Percentiles rank a stretch among this genome's conserved stretches.
These are phyloP conservation scores for Coendou prehensilis DNA, from an alignment of 2,797 vertebrate species.

Conservation along the genomic window DNA sequence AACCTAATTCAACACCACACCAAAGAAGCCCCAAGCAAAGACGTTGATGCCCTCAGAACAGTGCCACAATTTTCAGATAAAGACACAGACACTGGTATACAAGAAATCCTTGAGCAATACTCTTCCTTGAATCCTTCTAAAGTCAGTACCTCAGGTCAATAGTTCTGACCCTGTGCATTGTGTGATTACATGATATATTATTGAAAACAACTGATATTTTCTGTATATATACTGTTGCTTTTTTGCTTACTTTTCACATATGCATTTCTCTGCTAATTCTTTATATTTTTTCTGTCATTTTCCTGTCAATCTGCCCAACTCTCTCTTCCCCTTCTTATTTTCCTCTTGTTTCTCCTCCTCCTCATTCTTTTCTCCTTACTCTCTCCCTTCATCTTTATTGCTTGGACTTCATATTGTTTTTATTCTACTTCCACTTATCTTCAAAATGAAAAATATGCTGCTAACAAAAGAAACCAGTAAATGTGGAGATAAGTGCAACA, in stretches of 20 bases:
- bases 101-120: fast-evolving
- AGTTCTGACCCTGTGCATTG: not conserved
- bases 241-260: not conserved
- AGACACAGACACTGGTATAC: too few relatives aligned
- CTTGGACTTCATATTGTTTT: not conserved
- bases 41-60: fast-evolving
- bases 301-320: not conserved
- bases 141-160: too few relatives aligned
- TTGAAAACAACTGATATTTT: not conserved
- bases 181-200: not conserved
- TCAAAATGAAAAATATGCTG: not conserved
- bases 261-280: not conserved
- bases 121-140: too few relatives aligned
- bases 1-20: fast-evolving
- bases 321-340: too few relatives aligned
- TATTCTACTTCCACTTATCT: not conserved
- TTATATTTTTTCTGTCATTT: not conserved
- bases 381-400: not conserved
- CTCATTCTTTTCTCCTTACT: not conserved
- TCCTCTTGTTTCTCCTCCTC: not conserved
- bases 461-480: too few relatives aligned
- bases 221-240: not conserved
- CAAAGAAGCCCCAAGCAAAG: not conserved
- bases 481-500: not conserved
- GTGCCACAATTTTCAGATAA: not conserved